Evolutionary conservation across 1,140 invertebrate species (phyloP).

Genomic region (Homarus americanus): DNA sequence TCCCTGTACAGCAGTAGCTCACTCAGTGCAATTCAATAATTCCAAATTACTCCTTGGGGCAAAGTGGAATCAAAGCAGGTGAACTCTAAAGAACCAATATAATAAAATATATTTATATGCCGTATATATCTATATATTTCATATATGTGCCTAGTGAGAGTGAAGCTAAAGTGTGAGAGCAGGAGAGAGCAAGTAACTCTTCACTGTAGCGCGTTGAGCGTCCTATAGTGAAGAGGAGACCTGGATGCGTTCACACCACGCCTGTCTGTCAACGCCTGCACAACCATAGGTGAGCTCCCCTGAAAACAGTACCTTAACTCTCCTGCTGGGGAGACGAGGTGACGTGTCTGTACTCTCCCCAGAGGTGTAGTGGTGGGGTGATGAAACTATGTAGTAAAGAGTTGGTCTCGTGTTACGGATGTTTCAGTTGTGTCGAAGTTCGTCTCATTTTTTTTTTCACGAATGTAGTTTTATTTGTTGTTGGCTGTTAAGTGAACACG

Average conservation of each 20-base stretch:
- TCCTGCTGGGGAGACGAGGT: background rate
- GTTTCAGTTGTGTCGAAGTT: too few relatives aligned
- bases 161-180: background rate
- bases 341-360: too few relatives aligned
- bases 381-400: too few relatives aligned
- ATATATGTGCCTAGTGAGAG: background rate
- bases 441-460: too few relatives aligned
- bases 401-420: too few relatives aligned
- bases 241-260: background rate
- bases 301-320: background rate
- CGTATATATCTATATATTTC: background rate
- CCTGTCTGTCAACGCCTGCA: background rate
- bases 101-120: background rate
- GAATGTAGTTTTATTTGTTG: too few relatives aligned
- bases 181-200: background rate
- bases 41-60: conserved; percentile 3
- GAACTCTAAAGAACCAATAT: background rate
- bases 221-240: background rate
- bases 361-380: too few relatives aligned
- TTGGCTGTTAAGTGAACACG: too few relatives aligned
- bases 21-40: conserved; percentile 2
- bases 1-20: background rate
- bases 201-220: background rate
- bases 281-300: background rate
- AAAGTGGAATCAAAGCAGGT: conserved; percentile 20